A percentile compares a stretch with the other conserved stretches of the same genome.
phyloP scores from a whole-genome alignment of 2,797 vertebrate genomes.

The Carapus acus region DNA sequence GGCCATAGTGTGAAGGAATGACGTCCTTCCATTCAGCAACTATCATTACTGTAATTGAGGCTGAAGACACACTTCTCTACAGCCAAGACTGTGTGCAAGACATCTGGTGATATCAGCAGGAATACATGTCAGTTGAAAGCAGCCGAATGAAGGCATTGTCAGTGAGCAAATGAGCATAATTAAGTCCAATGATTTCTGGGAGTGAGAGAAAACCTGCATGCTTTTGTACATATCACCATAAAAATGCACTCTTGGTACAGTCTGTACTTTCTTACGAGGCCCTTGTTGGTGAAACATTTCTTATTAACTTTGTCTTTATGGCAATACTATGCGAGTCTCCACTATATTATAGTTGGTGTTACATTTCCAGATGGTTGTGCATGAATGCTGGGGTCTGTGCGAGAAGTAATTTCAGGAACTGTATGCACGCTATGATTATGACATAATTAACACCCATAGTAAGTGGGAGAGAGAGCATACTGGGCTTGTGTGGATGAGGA shows the following conservation, averaged over 20 bases:
- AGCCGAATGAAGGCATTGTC: constrained; percentile 61
- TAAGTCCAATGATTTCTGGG: constrained; percentile 50
- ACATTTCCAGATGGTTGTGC: constrained; percentile 69
- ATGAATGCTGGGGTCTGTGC: constrained; percentile 67
- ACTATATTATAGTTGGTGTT: constrained; percentile 55
- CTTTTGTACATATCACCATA: constrained; percentile 18
- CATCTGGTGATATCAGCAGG: constrained; percentile 74
- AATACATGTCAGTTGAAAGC: constrained; percentile 61
- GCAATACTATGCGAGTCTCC: constrained; percentile 48
- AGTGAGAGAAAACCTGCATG: constrained; percentile 43
- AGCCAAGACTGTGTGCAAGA: constrained; percentile 69
- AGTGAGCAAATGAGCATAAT: constrained; percentile 66
- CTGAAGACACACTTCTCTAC: constrained; percentile 58
- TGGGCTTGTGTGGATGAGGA: constrained; percentile 57
- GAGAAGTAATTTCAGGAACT: constrained; percentile 64
- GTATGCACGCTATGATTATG: constrained; percentile 71
- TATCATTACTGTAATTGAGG: constrained; percentile 71
- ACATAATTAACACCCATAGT: constrained; percentile 74
- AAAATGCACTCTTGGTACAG: constrained; percentile 39
- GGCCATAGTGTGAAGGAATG: constrained; percentile 66
- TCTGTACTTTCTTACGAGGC: constrained; percentile 48
- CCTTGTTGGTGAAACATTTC: constrained; percentile 60
- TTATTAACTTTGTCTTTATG: constrained; percentile 39
- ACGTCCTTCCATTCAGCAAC: constrained; percentile 66
- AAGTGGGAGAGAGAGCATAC: constrained; percentile 61